A percentile compares a stretch with the other conserved stretches of the same genome.
These are phyloP conservation scores for Polia nebulosa DNA, from an alignment of 2,888 invertebrate genomes.

Conservation along the genomic window DNA sequence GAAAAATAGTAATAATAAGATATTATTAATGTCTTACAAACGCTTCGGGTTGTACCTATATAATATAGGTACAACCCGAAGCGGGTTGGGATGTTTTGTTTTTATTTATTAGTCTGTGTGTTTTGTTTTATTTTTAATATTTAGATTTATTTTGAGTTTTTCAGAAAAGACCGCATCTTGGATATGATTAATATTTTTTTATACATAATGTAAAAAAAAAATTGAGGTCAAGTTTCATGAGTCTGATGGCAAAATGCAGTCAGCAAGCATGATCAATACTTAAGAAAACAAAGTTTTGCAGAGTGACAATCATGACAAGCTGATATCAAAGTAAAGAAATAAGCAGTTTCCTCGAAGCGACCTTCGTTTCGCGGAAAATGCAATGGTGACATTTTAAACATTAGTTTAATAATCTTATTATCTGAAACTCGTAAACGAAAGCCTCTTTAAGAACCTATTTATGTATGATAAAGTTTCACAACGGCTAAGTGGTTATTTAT, in stretches of 20 bases:
- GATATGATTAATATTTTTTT: too few species aligned
- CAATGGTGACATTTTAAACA: constrained; percentile 4
- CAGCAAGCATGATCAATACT: too few species aligned
- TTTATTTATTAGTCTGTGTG: constrained; percentile 23
- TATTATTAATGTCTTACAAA: constrained; percentile 48
- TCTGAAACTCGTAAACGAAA: constrained; percentile 54
- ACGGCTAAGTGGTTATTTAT: constrained; percentile 78
- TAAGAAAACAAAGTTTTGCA: too few species aligned
- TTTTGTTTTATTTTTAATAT: constrained; percentile 12
- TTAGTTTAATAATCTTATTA: constrained; percentile 35
- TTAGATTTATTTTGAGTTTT: not conserved
- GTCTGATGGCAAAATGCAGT: too few species aligned
- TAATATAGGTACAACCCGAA: too few species aligned
- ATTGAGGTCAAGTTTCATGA: too few species aligned
- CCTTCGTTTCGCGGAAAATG: too few species aligned
- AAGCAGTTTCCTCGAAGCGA: not conserved
- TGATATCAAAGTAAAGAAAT: not conserved
- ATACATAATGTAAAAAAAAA: too few species aligned
- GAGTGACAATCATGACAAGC: not conserved
- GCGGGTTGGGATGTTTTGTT: constrained; percentile 13
- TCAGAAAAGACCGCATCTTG: not conserved
- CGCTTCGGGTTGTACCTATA: constrained; percentile 41
- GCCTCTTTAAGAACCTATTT: constrained; percentile 66
- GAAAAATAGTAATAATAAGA: constrained; percentile 43
- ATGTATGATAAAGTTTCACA: constrained; percentile 79